A percentile compares a stretch with the other conserved stretches of the same genome.
These are phyloP conservation scores for Metacarcinus magister DNA, from an alignment of 2,888 invertebrate genomes.

Conservation along the genomic window DNA sequence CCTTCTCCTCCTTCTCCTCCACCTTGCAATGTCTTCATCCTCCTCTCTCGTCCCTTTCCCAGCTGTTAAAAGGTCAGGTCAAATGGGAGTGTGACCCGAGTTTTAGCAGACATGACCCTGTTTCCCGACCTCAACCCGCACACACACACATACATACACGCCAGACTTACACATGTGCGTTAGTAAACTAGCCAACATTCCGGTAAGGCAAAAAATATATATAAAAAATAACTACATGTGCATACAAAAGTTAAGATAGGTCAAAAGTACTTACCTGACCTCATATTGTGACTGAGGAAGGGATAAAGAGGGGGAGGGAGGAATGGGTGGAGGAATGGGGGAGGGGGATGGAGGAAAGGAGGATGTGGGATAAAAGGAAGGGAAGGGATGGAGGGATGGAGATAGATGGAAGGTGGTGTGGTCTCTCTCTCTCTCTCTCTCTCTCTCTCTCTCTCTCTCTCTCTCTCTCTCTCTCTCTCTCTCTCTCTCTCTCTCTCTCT, in stretches of 20 bases:
- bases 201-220: background rate
- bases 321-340: background rate
- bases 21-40: background rate
- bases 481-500: too few relatives aligned
- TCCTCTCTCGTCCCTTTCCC: background rate
- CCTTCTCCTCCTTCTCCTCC: background rate
- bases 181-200: background rate
- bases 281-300: background rate
- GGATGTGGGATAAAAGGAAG: background rate
- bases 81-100: background rate
- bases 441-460: slow-evolving; percentile 33
- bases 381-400: background rate
- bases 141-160: slow-evolving; percentile 59
- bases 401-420: background rate
- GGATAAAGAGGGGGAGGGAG: background rate
- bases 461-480: too few relatives aligned
- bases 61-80: background rate
- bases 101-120: background rate
- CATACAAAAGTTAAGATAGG: background rate
- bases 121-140: background rate
- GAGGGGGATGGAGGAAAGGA: background rate
- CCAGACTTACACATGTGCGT: slow-evolving; percentile 33
- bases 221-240: background rate
- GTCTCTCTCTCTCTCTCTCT: background rate
- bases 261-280: background rate